Evolutionary conservation across 2,888 invertebrate genomes (phyloP), one percentile per base, ranked within the genome.

Genomic region (Volucella bombylans): DNA sequence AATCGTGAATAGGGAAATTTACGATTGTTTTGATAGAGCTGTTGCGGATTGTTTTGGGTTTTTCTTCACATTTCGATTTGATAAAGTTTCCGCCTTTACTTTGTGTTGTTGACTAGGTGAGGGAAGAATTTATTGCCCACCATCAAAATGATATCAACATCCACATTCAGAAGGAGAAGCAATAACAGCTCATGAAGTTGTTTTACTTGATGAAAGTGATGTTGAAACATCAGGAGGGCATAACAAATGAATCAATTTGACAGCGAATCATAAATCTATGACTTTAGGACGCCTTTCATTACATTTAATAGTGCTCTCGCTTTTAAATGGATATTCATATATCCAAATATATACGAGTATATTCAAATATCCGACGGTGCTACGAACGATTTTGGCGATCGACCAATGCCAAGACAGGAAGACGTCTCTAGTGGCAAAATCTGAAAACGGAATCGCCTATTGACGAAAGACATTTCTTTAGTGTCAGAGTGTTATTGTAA

Each of bases 11-110:
- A 83, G 54, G 80, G 76, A 62, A 83, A 83, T 80, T 80, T 80
- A 83, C 80, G 83, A 83, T 83, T 83, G 80, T 83, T 83, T 83
- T 83, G 83, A 83, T 83, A 80, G 83, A 83, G 80, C 80, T 80
- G 80, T 83, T 83, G 80, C 69, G 80, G 74, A 74, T 83, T 83
- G 82, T 79, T 71, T 31, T 31, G 31, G 79, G 52, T 54, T 59
- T 18, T 52, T 67, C 59, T 76, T 69, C 47, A 73, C 47, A 65
- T 65, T 15, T 76, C 64, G 64, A 79, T 83, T 83, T 76, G 83
- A 83, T 83, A 71, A 76, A 83, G 80, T 83, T 67, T 65, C 69
- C 65, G 68, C 10, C 18, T 43, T 41, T 72, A n/a, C 43, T 57
- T 11, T 67, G 50, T 38, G 65, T 23, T 38, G 65, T 23, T 23